Conservation (phyloP, 2,888 invertebrate genomes). For the Meghimatium bilineatum region DNA sequence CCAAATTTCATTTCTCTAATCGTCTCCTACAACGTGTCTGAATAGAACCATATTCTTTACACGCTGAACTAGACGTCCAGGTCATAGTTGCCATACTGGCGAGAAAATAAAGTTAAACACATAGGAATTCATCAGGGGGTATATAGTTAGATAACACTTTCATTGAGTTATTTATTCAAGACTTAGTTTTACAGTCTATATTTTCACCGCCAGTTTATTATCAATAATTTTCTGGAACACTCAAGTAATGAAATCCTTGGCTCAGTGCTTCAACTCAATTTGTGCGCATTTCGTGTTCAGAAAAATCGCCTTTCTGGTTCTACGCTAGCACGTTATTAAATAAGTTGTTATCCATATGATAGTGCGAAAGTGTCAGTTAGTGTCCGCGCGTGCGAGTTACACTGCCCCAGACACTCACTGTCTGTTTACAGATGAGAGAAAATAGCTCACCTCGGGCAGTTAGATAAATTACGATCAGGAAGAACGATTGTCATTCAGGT, state of each 20-base stretch:
- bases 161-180: no score
- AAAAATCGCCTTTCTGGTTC: not conserved
- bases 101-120: no score
- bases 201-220: not conserved
- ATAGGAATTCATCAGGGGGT: no score
- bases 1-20: no score
- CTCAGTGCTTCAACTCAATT: not conserved
- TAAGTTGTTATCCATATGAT: constrained; percentile 1
- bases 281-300: not conserved
- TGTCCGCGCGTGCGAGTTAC: not conserved
- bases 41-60: no score
- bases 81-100: no score
- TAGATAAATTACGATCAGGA: not conserved
- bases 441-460: not conserved
- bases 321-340: not conserved
- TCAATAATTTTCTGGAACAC: not conserved
- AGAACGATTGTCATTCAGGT: not conserved
- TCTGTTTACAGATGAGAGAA: not conserved
- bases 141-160: no score
- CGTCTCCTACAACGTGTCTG: no score
- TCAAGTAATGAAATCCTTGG: not conserved
- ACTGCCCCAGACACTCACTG: not conserved
- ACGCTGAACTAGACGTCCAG: no score
- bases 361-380: not conserved
- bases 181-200: no score